Base-by-base conservation (phyloP, 2,113 vertebrate species). In the Progne subis region DNA sequence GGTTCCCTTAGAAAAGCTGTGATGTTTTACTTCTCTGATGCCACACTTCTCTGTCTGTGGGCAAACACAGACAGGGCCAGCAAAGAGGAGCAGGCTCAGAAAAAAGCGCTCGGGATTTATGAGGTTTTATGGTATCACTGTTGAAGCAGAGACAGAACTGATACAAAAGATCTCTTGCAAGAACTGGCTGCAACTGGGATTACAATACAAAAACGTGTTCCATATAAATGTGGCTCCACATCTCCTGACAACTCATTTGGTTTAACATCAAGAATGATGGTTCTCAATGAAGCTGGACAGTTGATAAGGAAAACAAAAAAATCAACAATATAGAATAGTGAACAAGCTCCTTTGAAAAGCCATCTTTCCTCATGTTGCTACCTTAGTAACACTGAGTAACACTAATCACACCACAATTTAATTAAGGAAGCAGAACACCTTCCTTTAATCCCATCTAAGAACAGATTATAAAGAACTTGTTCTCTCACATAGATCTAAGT, bases 371-470 rank as follows among this genome's bases (percentile, higher is more conserved):
- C 43, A 14, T 11, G 6, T 12, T 52, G 67, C 81, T 92, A 56
- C 74, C 72, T 69, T 87, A 84, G 86, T 69, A 86, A 92, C 81
- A 17, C 79, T 34, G 37, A 39, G 16, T 46, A 86, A 77, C 69
- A 29, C 75, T 46, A 86, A 81, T 75, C 60, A 75, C 60, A 95
- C 71, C 41, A 86, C 37, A 50, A 63, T 29, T 76, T 88, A 88
- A 84, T 95, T 91, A 96, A 91, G 7, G 57, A 92, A 82, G 76
- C 57, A 65, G 69, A 65, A 91, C 77, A 63, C 70, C 74, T 57
- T 61, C 75, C 68, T 90, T 85, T 96, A 94, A 96, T 96, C 94
- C 83, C 61, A 65, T 26, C 77, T 92, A 69, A 92, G 32, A 90
- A 46, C 28, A 91, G 95, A 95, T 95, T 87, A 91, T 57, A 84